These are phyloP conservation scores for Oryctes rhinoceros DNA, from an alignment of 1,140 invertebrate species.

Conservation along the genomic window DNA sequence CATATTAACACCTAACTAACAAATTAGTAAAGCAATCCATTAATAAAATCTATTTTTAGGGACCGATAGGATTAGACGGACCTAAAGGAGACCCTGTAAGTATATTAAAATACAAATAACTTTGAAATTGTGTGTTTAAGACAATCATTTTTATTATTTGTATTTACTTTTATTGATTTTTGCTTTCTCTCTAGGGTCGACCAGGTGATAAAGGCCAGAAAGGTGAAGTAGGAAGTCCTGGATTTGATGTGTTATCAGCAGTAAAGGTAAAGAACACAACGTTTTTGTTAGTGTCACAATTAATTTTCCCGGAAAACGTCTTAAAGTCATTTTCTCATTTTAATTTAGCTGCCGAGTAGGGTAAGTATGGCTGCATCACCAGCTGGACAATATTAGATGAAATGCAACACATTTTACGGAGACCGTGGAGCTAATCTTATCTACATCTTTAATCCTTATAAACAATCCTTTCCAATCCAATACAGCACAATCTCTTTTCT, in stretches of 20 bases:
- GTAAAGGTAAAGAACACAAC: conserved; percentile 76
- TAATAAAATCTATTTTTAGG: conserved; percentile 70
- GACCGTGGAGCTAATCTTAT: neutral
- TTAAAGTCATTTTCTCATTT: conserved; percentile 39
- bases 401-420: neutral
- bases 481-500: too few species aligned
- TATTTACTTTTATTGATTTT: neutral
- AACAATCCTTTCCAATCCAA: too few species aligned
- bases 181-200: conserved; percentile 75
- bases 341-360: conserved; percentile 57
- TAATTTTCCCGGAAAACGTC: neutral
- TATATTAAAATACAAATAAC: conserved; percentile 48
- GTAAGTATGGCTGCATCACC: conserved; percentile 53
- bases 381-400: neutral
- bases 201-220: conserved; percentile 89
- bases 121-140: too few species aligned
- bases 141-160: neutral
- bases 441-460: too few species aligned
- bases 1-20: conserved; percentile 30
- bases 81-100: conserved; percentile 93
- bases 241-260: conserved; percentile 88
- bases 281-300: conserved; percentile 27
- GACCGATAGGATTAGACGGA: conserved; percentile 91
- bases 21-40: neutral
- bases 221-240: conserved; percentile 84